Evolutionary conservation across 2,113 vertebrate species (phyloP), one percentile per base, ranked within the genome.

Genomic region (Xenotilapia caudafasciata): DNA sequence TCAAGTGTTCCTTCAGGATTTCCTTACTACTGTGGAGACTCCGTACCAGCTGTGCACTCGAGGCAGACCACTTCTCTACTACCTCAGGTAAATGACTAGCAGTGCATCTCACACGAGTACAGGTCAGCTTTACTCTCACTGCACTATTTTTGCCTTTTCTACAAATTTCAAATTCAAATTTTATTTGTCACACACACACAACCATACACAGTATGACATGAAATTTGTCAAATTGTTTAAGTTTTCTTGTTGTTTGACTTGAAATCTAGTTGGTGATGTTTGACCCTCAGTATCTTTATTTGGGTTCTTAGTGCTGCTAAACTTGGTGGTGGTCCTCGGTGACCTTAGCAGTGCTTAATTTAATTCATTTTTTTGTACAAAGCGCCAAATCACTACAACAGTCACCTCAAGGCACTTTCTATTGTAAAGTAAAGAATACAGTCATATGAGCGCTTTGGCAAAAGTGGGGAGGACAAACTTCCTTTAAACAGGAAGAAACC

Each of bases 1-100:
- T 97, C 98, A 97, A 98, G 98, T 99, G 95, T 99, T 99, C 97
- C 97, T 99, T 99, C 98, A 97, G 97, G 96, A 96, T 97, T 97
- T 75, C 90, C 93, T 83, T 82, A 92, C 85, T 88, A 58, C 96
- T 96, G 83, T 96, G 97, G 97, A 97, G 96, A 97, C 95, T 96
- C 56, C 96, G 93, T 88, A 92, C 95, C 97, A 96, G 96, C 97
- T 96, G 96, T 95, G 95, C 95, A 86, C 94, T 95, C 96, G 96
- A 93, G 93, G 89, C 84, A 56, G 84, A 86, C 38, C 62, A 89
- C 94, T 90, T 94, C 95, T 95, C 88, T 92, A 70, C 95, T 85
- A 94, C 95, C 89, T 95, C 97, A 98, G 97, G 98, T 99, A 92
- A 93, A 68, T 13, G 6, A 45, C 13, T 9, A 14, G 9, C 6